phyloP scores from a whole-genome alignment of 2,888 invertebrate genomes.

The Acrobasis suavella region DNA sequence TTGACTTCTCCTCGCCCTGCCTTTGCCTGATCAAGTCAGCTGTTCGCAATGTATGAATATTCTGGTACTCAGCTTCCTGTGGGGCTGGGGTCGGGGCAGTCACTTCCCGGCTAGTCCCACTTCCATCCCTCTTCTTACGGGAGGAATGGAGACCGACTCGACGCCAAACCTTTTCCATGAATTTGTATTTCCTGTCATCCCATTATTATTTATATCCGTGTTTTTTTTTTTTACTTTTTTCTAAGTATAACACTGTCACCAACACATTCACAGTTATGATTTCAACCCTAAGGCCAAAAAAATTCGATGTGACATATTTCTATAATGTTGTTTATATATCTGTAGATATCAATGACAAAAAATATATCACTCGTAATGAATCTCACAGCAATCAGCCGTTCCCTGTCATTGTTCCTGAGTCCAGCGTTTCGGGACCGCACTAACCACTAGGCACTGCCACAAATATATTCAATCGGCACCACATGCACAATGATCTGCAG shows the following conservation, averaged over 20 bases:
- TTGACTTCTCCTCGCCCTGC: slow-evolving; percentile 77
- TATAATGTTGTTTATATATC: slow-evolving; percentile 37
- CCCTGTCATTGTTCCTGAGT: slow-evolving; percentile 61
- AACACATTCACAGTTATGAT: slow-evolving; percentile 22
- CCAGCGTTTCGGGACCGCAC: slow-evolving; percentile 29
- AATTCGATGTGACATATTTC: background rate
- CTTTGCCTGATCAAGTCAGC: slow-evolving; percentile 78
- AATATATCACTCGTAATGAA: slow-evolving; percentile 47
- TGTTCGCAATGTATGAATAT: slow-evolving; percentile 76
- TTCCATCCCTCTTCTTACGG: slow-evolving; percentile 82
- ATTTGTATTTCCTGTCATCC: slow-evolving; percentile 78
- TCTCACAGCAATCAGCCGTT: slow-evolving; percentile 62
- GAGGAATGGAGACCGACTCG: slow-evolving; percentile 82
- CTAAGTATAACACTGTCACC: slow-evolving; percentile 13
- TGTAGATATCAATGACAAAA: slow-evolving; percentile 37
- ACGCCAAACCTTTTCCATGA: slow-evolving; percentile 83
- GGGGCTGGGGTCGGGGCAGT: slow-evolving; percentile 54
- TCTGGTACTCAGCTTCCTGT: slow-evolving; percentile 76
- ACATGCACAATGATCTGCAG: slow-evolving; percentile 46
- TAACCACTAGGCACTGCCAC: slow-evolving; percentile 23
- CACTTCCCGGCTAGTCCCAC: slow-evolving; percentile 75
- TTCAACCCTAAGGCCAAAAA: background rate
- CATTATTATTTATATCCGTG: slow-evolving; percentile 58
- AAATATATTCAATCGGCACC: slow-evolving; percentile 28
- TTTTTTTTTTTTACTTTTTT: slow-evolving; percentile 20